Percentiles rank a stretch among this genome's conserved stretches.
Conservation (phyloP, 2,888 invertebrate species). For the Scaptomyza tumidula region DNA sequence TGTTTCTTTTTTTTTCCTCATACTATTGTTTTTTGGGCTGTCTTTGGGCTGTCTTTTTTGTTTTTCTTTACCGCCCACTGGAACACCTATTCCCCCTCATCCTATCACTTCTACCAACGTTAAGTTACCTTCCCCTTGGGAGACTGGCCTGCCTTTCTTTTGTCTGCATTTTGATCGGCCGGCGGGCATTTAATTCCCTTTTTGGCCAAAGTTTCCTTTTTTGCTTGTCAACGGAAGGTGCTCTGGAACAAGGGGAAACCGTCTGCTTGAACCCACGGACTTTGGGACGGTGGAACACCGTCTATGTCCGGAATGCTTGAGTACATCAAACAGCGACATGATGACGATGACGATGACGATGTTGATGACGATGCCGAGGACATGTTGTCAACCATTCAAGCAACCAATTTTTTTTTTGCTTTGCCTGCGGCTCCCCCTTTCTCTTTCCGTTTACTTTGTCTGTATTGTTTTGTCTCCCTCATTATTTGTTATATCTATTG, state of each 20-base stretch:
- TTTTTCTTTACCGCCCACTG: slow-evolving; percentile 17
- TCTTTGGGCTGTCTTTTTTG: slow-evolving; percentile 45
- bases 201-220: slow-evolving; percentile 55
- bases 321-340: slow-evolving; percentile 55
- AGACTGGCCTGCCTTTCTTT: slow-evolving; percentile 36
- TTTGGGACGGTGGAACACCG: slow-evolving; percentile 15
- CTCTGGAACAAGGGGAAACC: slow-evolving; percentile 39
- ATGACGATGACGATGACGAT: slow-evolving; percentile 21
- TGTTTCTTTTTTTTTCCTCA: slow-evolving; percentile 19
- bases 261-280: slow-evolving; percentile 44
- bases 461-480: background rate
- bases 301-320: slow-evolving; percentile 42
- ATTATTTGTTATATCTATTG: slow-evolving; percentile 24
- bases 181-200: slow-evolving; percentile 59
- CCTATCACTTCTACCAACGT: background rate
- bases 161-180: slow-evolving; percentile 58
- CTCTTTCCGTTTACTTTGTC: background rate
- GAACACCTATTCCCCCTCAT: slow-evolving; percentile 6
- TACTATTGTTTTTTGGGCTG: slow-evolving; percentile 20
- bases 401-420: slow-evolving; percentile 58
- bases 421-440: slow-evolving; percentile 22
- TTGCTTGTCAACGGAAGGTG: slow-evolving; percentile 62
- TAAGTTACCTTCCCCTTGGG: background rate
- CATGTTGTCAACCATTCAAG: slow-evolving; percentile 65
- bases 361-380: slow-evolving; percentile 34